Base-by-base conservation (phyloP, 2,113 vertebrate genomes). In the Neomonachus schauinslandi region DNA sequence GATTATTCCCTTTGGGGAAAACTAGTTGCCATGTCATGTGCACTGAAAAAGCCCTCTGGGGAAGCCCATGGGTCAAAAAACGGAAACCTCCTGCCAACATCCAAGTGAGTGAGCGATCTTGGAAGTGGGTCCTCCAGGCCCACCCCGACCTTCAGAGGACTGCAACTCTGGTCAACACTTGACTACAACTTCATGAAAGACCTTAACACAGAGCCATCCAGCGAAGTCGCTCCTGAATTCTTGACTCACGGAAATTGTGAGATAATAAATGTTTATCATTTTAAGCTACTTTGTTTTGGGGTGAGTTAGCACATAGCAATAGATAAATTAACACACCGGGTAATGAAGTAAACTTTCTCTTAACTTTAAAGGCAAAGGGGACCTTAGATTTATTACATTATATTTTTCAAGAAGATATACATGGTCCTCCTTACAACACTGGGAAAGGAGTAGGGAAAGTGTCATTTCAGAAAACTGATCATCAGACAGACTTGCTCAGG, bases 351-450 rank as follows among this genome's bases (percentile, higher is more conserved):
- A 82, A 9, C 1, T 4, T 91, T n/a, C 55, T 83, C 57, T 89
- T 95, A 93, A 91, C 49, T 71, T 93, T 93, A 86, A 72, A 87
- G 77, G 42, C 18, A 89, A 96, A 93, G 49, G 36, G 51, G 49
- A 72, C 7, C 51, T 91, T 72, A 51, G 28, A 79, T 88, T 95
- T 59, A 49, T 89, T 61, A 51, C 10, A 69, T 94, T 69, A 69
- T 80, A 19, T 15, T 24, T 71, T 69, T 67, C 72, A 90, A 87
- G 51, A 74, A 95, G 74, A 90, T 2, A 61, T 63, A 42, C 39
- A 36, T 84, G 83, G 46, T 63, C 80, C 57, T 93, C 79, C n/a
- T 1, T 12, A 26, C 42, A 92, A 76, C 39, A 2, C 51, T 18
- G 1, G 24, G 26, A 94, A 74, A 89, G 46, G 31, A 95, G n/a